Conservation (phyloP, 1,140 invertebrate genomes). For the Geopemphigus sp. region DNA sequence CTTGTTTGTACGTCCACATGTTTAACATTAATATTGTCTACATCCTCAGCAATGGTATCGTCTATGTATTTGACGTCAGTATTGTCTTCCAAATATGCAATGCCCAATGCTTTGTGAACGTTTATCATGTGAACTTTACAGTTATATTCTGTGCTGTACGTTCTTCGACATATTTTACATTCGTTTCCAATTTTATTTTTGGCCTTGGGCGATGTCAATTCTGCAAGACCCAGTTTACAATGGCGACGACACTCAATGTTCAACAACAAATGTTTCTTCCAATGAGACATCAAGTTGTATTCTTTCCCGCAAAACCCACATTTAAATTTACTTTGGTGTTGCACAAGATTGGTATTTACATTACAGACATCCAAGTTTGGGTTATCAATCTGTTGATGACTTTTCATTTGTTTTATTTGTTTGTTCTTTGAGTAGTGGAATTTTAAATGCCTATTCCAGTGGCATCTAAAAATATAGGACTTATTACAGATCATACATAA, state of each 20-base stretch:
- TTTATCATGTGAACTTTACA: neutral
- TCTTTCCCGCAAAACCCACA: constrained; percentile 24
- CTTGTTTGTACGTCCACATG: too few species aligned
- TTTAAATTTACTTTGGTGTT: neutral
- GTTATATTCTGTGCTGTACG: neutral
- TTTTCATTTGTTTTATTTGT: neutral
- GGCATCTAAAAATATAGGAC: neutral
- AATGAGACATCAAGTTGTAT: neutral
- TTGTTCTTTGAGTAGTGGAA: neutral
- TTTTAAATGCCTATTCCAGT: constrained; percentile 35
- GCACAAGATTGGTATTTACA: too few species aligned
- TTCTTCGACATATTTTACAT: constrained; percentile 6
- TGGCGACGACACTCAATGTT: constrained; percentile 7
- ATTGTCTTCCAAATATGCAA: neutral
- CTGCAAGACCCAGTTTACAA: neutral
- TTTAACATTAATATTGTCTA: too few species aligned
- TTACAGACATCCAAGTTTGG: neutral
- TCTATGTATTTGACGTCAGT: neutral
- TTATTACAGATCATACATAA: constrained; percentile 26
- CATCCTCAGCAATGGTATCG: too few species aligned
- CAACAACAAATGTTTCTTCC: constrained; percentile 20
- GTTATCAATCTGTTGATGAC: neutral
- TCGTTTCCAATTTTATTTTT: neutral
- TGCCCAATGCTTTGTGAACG: neutral
- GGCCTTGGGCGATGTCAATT: neutral